Base-by-base conservation (phyloP, 2,888 invertebrate genomes). In the Glaucopsyche alexis region DNA sequence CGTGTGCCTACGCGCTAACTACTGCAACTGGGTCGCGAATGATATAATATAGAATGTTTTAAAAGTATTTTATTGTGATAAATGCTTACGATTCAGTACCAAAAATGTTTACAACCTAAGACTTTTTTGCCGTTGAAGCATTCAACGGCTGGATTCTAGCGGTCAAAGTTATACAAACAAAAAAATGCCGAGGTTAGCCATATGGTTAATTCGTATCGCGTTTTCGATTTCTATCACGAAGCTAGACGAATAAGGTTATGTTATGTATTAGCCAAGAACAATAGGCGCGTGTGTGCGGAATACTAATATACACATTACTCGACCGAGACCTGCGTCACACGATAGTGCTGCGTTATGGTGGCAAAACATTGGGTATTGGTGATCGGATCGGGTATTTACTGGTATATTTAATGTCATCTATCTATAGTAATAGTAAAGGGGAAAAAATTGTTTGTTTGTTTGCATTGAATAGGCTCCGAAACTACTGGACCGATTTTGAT, bases 231-330 rank as follows among this genome's bases (percentile, higher is more conserved):
- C 70, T 76, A 70, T 72, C 60, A 52, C 73, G 52, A 64, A 76
- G 74, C 75, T 65, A 71, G 73, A 67, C 73, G 73, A 71, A 77
- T 75, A 74, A 86, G 85, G 84, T 84, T 85, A 84, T 76, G 77
- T 85, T 87, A 86, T 87, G 87, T 87, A 84, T 87, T 87, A 85
- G 80, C 81, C 84, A 84, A 82, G 82, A 88, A 89, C 87, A 88
- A 88, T 88, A 81, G 87, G 78, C 80, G 77, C 86, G 82, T 80
- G 75, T 74, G 74, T 74, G 76, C 76, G 75, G 90, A 88, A 90
- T 90, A 85, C 84, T 88, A 89, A 90, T 86, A 81, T 80, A 79
- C 76, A 38, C 71, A 76, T 78, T 77, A 78, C 80, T 77, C 77
- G 79, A 77, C 77, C 49, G 29, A 77, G 78, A 79, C 80, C 77